Conservation (phyloP, 2,797 vertebrate species). For the Cyclopterus lumpus region DNA sequence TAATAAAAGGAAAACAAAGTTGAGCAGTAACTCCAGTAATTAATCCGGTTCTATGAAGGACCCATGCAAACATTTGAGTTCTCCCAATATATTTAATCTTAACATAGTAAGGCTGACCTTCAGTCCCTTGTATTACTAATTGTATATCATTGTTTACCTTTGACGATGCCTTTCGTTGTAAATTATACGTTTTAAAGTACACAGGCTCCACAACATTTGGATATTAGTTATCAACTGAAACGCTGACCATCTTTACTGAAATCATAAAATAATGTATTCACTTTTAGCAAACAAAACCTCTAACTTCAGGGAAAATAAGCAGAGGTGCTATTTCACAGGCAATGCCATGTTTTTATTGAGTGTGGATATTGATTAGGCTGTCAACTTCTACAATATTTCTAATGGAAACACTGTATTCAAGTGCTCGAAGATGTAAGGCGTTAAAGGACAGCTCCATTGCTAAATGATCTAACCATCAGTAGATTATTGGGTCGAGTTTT, state of each 20-base stretch:
- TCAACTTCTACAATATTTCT: background rate
- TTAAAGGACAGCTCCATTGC: background rate
- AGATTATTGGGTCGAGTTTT: constrained; percentile 1
- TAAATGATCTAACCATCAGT: background rate
- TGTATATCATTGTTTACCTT: background rate
- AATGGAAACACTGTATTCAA: background rate
- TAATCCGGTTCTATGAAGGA: constrained; percentile 1
- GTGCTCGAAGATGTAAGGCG: background rate
- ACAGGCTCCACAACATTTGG: background rate
- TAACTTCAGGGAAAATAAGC: constrained; percentile 16
- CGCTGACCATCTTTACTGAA: background rate
- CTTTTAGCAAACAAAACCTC: background rate
- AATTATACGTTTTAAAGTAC: background rate
- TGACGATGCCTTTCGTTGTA: background rate
- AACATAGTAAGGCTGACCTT: background rate
- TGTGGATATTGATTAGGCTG: background rate
- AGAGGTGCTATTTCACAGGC: constrained; percentile 6
- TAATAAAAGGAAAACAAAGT: background rate
- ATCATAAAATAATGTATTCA: background rate
- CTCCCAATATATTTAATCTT: background rate
- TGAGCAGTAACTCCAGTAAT: background rate
- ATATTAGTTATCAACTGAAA: background rate
- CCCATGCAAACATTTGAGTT: background rate
- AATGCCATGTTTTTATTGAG: background rate
- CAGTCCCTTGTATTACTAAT: background rate